Evolutionary conservation across 2,888 invertebrate species (phyloP), one percentile per base, ranked within the genome.

Genomic region (Dicranocentrus wangi): DNA sequence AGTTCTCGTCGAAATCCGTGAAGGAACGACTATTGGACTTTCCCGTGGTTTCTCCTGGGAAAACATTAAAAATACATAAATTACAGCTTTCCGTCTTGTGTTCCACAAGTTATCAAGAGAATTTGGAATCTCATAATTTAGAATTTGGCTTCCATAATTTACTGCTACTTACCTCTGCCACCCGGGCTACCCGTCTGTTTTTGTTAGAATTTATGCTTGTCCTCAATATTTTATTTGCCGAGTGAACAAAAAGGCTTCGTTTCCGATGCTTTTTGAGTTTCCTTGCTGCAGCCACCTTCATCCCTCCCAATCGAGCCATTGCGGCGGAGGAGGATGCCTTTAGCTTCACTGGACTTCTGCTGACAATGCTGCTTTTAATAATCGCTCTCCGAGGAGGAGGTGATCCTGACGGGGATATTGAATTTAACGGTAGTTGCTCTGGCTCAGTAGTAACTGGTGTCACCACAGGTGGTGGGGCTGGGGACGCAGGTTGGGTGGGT

Each of bases 251-350:
- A 17, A 80, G 27, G 17, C 42, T 72, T 27, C 80, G 23, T 60
- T 80, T 80, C 51, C 80, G 63, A 21, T 78, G 78, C 27, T 71
- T 80, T 58, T 72, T 80, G 51, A 80, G 19, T 47, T 80, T 80
- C 27, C 80, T 63, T 17, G 77, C 65, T 2, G 65, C 63, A 2
- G 65, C 63, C 7, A 25, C 72, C 47, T 72, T 73, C 3, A 72
- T 80, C 7, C 66, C 72, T 13, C 72, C 72, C 28, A 80, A 68
- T 25, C 80, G 51, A 42, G 80, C 80, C 80, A 80, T 80, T 51
- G 80, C n/a, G n/a, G n/a, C n/a, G n/a, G n/a, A n/a, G n/a, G n/a
- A n/a, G n/a, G n/a, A n/a, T 3, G 71, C 66, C 19, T 66, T 55
- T 17, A 65, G 21, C 43, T 79, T 79, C 1, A 58, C n/a, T 17